Evolutionary conservation across 2,888 invertebrate species (phyloP), one percentile per base, ranked within the genome.

Genomic region (Platycheirus rosarum): DNA sequence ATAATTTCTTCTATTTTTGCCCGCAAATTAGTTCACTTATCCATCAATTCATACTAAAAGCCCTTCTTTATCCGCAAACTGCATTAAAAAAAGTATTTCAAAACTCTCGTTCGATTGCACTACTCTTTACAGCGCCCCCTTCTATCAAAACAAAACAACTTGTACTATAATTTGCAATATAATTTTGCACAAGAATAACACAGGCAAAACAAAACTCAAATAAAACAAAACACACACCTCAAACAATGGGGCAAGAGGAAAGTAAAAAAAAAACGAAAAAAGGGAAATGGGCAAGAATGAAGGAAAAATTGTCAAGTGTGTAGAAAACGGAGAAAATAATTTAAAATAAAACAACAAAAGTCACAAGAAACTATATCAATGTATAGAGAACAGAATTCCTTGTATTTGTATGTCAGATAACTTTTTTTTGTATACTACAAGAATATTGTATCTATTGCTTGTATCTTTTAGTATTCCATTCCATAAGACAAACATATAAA

Each of bases 381-480:
- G 60, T 48, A 14, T 42, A 26, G 13, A 40, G 26, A 14, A 9
- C 2, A 7, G 46, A 26, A 69, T 60, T 57, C 49, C 37, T 29
- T 9, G 29, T 32, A 75, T 80, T 75, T 80, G 80, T 80, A 71
- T 75, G 76, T 76, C 80, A 80, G 53, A 48, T 29, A 49, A 42
- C 35, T 29, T 53, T 53, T 68, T 46, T 48, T 48, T 29, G 44
- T 16, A 60, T 13, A 32, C 44, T 63, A 82, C 82, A 82, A 82
- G 82, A 77, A 77, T 73, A 82, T 77, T 77, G 77, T 82, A 77
- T 82, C 82, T 82, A 68, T 49, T 48, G 77, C 71, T 77, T 69
- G 77, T 82, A 82, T 77, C 82, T 82, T 66, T 55, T 29, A 57
- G 80, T 69, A 53, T 75, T 80, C 53, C 44, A 37, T 73, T 60